Base-by-base conservation (phyloP, 1,140 invertebrate species). In the Sesamia nonagrioides region DNA sequence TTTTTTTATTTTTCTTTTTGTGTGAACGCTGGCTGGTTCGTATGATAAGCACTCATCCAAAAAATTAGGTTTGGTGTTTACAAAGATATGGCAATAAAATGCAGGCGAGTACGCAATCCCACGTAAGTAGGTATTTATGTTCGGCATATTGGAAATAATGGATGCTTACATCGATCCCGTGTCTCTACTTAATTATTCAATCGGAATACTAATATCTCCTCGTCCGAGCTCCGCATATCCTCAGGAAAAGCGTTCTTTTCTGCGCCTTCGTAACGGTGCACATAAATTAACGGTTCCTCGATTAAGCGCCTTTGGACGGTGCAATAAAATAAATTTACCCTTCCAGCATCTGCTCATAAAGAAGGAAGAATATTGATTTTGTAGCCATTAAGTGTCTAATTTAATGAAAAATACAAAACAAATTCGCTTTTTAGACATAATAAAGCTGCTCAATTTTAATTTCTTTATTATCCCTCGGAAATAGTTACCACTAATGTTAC, bases 291-390 rank as follows among this genome's bases (percentile, higher is more conserved):
- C 74, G 76, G 58, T 82, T 75, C 79, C 74, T 82, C 83, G 78
- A 87, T 84, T 85, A 87, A 87, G 80, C 73, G 77, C 77, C 76
- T 81, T 75, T 45, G 73, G 80, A 78, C 52, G 54, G 60, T 69
- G 71, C 80, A 83, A 82, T 82, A 77, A 82, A 85, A 87, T 87
- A 87, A 85, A 87, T 82, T 85, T 79, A 82, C 73, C 78, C 81
- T 81, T 81, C 80, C 71, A 76, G 80, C 73, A 69, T 77, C 76
- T 15, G 21, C 11, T 60, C 61, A 68, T 42, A 54, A 60, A 66
- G 35, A 74, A 15, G 71, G 82, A 83, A 3, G 27, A 82, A 76
- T 84, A 84, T 86, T 84, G 83, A 86, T 86, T 86, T 69, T 54
- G 56, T 40, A 50, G 8, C 71, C 63, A 52, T 54, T 52, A n/a